Conservation (phyloP, 2,113 vertebrate species). For the Aphelocoma coerulescens region DNA sequence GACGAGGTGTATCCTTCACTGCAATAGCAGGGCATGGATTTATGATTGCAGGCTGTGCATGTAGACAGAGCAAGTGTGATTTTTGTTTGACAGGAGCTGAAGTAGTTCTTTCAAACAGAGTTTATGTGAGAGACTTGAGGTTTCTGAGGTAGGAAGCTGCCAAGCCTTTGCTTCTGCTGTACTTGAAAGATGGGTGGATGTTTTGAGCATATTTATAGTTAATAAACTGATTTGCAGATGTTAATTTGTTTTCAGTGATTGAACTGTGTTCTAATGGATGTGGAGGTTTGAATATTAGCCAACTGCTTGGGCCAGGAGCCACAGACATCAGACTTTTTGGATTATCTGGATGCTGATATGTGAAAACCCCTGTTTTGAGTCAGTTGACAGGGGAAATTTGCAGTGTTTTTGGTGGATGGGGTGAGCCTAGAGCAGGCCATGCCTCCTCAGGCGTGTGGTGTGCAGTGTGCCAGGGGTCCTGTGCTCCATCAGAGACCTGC, state of each 20-base stretch:
- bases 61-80: background rate
- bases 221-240: background rate
- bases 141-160: background rate
- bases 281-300: background rate
- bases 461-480: background rate
- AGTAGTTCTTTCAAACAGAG: background rate
- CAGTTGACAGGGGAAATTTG: background rate
- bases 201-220: background rate
- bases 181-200: background rate
- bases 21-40: background rate
- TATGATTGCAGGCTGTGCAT: background rate
- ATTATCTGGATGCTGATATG: background rate
- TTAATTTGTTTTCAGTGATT: background rate
- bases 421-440: background rate
- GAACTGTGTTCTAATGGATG: background rate
- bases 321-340: background rate
- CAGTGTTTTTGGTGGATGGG: background rate
- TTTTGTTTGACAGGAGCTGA: background rate
- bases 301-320: background rate
- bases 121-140: background rate
- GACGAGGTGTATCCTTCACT: background rate
- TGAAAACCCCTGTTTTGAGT: background rate
- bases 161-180: background rate
- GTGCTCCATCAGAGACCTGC: background rate
- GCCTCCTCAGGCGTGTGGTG: accelerated